Percentiles rank a stretch among this genome's conserved stretches.
These are phyloP conservation scores for Carassius gibelio DNA, from an alignment of 2,113 vertebrate species.

Conservation along the genomic window DNA sequence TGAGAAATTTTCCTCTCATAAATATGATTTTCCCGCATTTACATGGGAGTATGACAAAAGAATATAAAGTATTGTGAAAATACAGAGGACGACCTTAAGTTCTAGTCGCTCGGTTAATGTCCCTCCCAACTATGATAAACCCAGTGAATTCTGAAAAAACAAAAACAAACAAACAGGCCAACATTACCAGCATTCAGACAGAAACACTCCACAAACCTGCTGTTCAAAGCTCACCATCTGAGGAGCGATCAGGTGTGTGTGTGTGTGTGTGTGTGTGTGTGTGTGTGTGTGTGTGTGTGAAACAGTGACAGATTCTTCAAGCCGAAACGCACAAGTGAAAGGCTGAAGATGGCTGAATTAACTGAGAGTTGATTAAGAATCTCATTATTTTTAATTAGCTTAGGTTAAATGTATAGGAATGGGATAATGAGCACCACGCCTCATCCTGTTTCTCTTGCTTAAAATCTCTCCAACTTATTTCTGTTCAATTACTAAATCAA, in stretches of 20 bases:
- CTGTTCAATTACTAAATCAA: no score
- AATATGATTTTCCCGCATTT: background rate
- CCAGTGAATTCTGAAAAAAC: background rate
- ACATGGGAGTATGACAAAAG: background rate
- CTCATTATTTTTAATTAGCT: no score
- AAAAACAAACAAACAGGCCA: background rate
- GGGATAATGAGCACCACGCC: no score
- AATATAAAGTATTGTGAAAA: background rate
- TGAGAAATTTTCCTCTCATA: no score
- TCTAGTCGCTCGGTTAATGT: background rate
- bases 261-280: background rate
- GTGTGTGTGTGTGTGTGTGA: background rate
- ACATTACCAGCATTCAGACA: slow-evolving; percentile 25
- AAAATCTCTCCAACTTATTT: no score
- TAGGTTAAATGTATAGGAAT: no score
- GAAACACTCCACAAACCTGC: slow-evolving; percentile 11
- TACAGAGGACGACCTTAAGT: background rate
- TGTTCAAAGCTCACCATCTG: background rate
- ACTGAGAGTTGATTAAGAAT: no score
- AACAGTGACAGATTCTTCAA: background rate
- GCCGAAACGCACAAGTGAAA: background rate
- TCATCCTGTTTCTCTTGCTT: no score
- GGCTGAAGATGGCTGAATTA: background rate
- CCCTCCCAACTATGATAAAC: background rate
- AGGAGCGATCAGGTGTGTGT: slow-evolving; percentile 1